Conservation (phyloP, 2,113 vertebrate genomes). For the Arizona elegans region DNA sequence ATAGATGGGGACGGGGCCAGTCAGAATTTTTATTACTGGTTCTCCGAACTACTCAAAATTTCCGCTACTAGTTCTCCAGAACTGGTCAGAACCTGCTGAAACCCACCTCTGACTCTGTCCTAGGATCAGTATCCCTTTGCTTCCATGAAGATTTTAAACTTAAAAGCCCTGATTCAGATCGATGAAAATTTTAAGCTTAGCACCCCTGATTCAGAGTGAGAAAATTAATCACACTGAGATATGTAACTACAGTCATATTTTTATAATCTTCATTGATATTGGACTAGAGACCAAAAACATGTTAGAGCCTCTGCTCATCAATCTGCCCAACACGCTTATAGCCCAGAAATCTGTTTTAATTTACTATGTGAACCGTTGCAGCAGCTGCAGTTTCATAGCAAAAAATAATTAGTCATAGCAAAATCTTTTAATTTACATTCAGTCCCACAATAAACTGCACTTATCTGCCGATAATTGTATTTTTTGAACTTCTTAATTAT, state of each 20-base stretch:
- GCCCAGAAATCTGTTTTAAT: not conserved
- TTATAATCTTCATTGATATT: not conserved
- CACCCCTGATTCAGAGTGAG: not conserved
- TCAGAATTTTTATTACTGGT: too few species aligned
- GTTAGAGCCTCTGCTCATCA: not conserved
- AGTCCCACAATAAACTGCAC: not conserved
- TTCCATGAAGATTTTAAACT: not conserved
- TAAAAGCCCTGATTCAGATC: too few species aligned
- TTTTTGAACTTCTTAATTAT: slow-evolving; percentile 36
- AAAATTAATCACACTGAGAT: not conserved
- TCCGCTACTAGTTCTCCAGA: too few species aligned
- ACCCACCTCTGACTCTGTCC: too few species aligned
- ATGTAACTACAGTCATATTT: not conserved
- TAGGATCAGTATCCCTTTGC: not conserved
- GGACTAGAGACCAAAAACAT: not conserved
- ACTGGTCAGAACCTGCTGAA: too few species aligned
- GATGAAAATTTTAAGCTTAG: not conserved
- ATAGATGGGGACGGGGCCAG: too few species aligned
- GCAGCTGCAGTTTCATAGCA: not conserved
- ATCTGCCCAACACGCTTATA: not conserved
- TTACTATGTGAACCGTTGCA: slow-evolving; percentile 18
- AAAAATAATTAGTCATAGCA: not conserved
- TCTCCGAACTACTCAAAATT: too few species aligned
- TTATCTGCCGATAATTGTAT: slow-evolving; percentile 1
- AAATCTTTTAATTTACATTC: slow-evolving; percentile 30